Conservation (phyloP, 64 coral and sea anemone genomes). For the Dendronephthya gigantea region DNA sequence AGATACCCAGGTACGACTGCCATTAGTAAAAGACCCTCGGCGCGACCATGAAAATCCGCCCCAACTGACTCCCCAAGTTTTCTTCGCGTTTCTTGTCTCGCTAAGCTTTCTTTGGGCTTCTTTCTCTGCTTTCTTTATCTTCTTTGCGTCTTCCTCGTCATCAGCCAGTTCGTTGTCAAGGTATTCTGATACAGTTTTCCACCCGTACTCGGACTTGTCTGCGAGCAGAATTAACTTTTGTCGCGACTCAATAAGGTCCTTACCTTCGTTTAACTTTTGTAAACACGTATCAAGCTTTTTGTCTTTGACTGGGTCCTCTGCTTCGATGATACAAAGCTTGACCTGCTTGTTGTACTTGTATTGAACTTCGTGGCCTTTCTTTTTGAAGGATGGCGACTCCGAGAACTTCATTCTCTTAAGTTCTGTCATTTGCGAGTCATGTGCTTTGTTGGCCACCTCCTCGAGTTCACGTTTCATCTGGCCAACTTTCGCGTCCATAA, state of each 20-base stretch:
- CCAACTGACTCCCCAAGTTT: background rate
- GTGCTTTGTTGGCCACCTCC: too few relatives aligned
- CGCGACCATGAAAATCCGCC: background rate
- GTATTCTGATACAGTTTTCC: constrained; percentile 14
- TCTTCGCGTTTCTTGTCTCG: background rate
- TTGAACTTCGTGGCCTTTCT: background rate
- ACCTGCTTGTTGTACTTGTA: background rate
- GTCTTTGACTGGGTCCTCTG: constrained; percentile 4
- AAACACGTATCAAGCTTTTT: background rate
- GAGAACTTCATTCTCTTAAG: background rate
- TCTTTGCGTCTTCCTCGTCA: constrained; percentile 24
- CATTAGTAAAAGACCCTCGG: background rate
- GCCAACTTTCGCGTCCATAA: too few relatives aligned
- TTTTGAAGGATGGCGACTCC: background rate
- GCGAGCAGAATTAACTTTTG: constrained; percentile 10
- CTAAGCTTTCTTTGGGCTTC: constrained; percentile 23
- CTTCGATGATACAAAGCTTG: background rate
- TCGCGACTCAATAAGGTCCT: background rate
- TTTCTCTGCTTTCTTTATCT: constrained; percentile 38
- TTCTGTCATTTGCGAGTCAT: too few relatives aligned
- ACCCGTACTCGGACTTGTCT: constrained; percentile 1
- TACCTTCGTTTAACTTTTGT: constrained; percentile 5
- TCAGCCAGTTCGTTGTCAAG: constrained; percentile 35
- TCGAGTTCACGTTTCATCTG: too few relatives aligned
- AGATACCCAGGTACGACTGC: background rate